Evolutionary conservation across 2,888 invertebrate species (phyloP), one percentile per base, ranked within the genome.

Genomic region (Heliconius sara): DNA sequence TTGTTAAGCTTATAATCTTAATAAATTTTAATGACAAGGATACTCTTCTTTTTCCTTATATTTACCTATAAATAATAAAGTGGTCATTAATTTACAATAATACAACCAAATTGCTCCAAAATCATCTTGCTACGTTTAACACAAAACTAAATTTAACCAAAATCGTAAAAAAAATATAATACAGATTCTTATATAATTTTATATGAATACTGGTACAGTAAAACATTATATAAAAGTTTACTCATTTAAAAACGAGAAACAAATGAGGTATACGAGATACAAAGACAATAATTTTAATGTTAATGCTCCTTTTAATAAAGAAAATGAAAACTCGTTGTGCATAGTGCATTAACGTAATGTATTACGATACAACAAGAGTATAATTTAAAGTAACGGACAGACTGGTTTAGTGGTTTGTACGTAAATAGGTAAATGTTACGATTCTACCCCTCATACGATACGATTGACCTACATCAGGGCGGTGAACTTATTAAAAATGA

Each of bases 391-490:
- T 80, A 82, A 82, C 80, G 80, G 79, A 82, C 60, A 43, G 63
- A 71, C 13, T 47, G 60, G n/a, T 68, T 68, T 68, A 39, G 19
- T 34, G 68, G 68, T 68, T 43, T 68, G 83, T 83, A 80, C 78
- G 81, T 84, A 86, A 85, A 86, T 86, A 85, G 85, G 83, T 83
- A 80, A 82, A 79, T 84, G 81, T 85, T 86, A 85, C 85, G 84
- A 85, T 85, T 84, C 6, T 83, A 80, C 82, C 84, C 84, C 83
- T 83, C 76, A 79, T 81, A 80, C 81, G 77, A 82, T 82, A 82
- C 83, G 81, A 83, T 83, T 85, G 87, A 88, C 87, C 87, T 84
- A 86, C 81, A 85, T 87, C 60, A 65, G 39, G 63, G 47, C 85
- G 80, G 71, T 66, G 52, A 70, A 77, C 74, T 77, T 74, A 79